phyloP scores from a whole-genome alignment of 2,113 vertebrate species.

The Ictidomys tridecemlineatus region DNA sequence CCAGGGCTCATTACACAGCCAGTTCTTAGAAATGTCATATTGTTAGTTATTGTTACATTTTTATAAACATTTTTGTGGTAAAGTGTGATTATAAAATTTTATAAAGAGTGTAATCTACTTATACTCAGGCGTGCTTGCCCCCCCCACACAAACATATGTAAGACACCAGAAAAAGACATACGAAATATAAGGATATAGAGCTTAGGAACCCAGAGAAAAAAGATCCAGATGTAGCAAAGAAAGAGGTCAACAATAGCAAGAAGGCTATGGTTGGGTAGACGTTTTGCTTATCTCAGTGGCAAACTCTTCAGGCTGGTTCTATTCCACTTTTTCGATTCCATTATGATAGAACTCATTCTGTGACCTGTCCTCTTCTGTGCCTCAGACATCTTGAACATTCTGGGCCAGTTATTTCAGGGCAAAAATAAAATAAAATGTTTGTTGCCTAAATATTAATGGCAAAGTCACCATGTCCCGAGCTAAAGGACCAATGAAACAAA shows the following conservation, averaged over 20 bases:
- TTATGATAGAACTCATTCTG: not conserved
- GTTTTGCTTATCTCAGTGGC: not conserved
- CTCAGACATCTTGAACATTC: not conserved
- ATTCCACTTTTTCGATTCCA: not conserved
- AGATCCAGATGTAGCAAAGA: not conserved
- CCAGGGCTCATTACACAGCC: not conserved
- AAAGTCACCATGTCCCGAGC: conserved; percentile 24
- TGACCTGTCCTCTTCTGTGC: not conserved
- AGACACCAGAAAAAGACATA: not conserved
- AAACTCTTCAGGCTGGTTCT: not conserved
- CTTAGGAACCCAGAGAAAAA: not conserved
- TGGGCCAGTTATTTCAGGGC: conserved; percentile 51
- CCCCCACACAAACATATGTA: not conserved
- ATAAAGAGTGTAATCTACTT: not conserved
- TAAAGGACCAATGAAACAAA: conserved; percentile 40
- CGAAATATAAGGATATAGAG: not conserved
- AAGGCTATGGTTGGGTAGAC: accelerated
- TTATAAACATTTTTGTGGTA: not conserved
- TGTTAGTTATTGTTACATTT: not conserved
- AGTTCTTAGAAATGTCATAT: conserved; percentile 19
- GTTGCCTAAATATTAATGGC: conserved; percentile 49
- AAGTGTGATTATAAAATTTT: not conserved
- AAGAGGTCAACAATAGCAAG: not conserved
- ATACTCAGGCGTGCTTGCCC: not conserved
- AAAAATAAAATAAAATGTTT: conserved; percentile 56